Percentiles rank a stretch among this genome's conserved stretches.
Conservation (phyloP, 2,113 vertebrate species). For the Brachyhypopomus gauderio region DNA sequence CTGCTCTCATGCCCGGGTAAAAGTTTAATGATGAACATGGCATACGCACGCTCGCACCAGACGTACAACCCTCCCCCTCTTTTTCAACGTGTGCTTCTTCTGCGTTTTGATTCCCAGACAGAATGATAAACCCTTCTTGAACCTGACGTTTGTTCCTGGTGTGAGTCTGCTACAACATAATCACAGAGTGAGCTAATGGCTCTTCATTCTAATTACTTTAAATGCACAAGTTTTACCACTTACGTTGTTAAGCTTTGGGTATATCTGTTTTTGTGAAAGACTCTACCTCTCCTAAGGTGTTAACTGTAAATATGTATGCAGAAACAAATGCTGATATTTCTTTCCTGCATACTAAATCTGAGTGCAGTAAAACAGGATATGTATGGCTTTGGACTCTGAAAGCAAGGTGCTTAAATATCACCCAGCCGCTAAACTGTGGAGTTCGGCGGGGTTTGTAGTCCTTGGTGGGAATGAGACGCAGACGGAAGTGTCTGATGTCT, state of each 20-base stretch:
- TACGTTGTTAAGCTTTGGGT: conserved; percentile 65
- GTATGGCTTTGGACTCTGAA: conserved; percentile 26
- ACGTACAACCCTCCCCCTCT: not conserved
- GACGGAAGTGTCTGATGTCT: conserved; percentile 37
- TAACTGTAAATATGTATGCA: conserved; percentile 34
- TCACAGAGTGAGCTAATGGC: conserved; percentile 56
- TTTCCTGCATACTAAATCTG: conserved; percentile 58
- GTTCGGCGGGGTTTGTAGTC: conserved; percentile 10
- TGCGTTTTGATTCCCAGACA: not conserved
- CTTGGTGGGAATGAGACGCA: conserved; percentile 22
- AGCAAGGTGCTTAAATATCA: conserved; percentile 17
- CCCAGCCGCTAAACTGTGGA: conserved; percentile 7
- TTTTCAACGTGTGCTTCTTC: not conserved
- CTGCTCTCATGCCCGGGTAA: not conserved
- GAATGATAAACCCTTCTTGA: conserved; percentile 48
- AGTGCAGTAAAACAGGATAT: conserved; percentile 51
- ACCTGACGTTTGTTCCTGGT: conserved; percentile 48
- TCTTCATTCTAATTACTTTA: conserved; percentile 66
- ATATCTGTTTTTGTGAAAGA: conserved; percentile 57
- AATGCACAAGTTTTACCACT: conserved; percentile 69
- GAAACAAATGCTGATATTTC: conserved; percentile 52
- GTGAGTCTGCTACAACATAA: conserved; percentile 23
- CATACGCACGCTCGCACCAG: not conserved
- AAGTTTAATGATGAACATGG: not conserved
- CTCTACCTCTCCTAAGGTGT: conserved; percentile 46